Evolutionary conservation across 2,888 invertebrate genomes (phyloP), one percentile per base, ranked within the genome.

Genomic region (Phasia obesa): DNA sequence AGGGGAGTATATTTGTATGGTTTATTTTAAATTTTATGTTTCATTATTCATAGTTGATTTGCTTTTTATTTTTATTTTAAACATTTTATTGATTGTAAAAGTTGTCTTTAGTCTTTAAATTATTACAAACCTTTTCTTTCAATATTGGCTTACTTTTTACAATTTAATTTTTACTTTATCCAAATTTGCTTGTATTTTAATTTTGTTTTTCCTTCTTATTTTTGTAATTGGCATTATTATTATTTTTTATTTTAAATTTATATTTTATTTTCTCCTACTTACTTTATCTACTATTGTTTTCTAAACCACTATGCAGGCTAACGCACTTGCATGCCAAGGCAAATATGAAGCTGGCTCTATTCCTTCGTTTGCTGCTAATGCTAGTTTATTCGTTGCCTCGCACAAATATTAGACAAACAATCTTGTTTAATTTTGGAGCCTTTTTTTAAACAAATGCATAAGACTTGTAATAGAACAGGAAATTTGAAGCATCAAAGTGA

Each of bases 261-360:
- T 59, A 64, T 65, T 74, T 73, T 65, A 38, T 49, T 69, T 82
- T 62, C 53, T 23, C 80, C 69, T 27, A 79, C 62, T 78, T 73
- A 81, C 25, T n/a, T 83, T 74, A 31, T 65, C 23, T 64, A 19
- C 35, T 69, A 73, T 71, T 64, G 62, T 73, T 80, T 84, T 80
- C 44, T 88, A 85, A 73, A 77, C 80, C 47, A 44, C 57, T 77
- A 87, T 59, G 47, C 93, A 97, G 96, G 97, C 97, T 85, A 98
- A 98, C 92, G 93, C 94, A 87, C 93, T 94, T 83, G 97, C 98
- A 85, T 93, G 94, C 86, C 93, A 94, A 91, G 97, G 95, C 88
- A 94, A 96, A 92, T 98, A 97, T 90, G 93, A 92, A 75, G 93
- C 95, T 83, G 97, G 97, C 81, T 96, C 95, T 71, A 93, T 95